Base-by-base conservation (phyloP, 2,797 vertebrate genomes). In the Poecilia wingei region DNA sequence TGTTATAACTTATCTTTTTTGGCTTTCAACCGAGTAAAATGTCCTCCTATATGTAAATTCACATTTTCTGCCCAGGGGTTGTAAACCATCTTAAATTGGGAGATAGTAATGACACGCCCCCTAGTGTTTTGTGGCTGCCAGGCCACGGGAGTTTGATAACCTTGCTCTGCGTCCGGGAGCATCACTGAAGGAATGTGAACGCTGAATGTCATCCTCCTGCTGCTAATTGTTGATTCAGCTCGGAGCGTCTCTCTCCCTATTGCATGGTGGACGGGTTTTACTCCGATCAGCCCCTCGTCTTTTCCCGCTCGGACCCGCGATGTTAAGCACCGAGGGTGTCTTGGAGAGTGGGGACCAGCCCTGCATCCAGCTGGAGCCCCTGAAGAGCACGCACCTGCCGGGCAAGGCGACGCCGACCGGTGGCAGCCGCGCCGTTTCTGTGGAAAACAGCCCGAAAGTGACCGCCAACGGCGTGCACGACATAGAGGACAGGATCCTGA, bases 401-500 rank as follows among this genome's bases (percentile, higher is more conserved):
- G 94, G 91, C 72, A 96, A 94, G 87, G 77, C 91, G 88, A 91
- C 94, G 79, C 89, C 93, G 91, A 89, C 86, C 84, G 84, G 86
- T 41, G 93, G 90, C 88, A 86, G 78, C 83, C 73, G 79, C 86
- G 83, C 80, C 31, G 86, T 59, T 72, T 84, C 86, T 57, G 49
- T 55, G 78, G 91, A 94, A 80, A n/a, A 78, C 80, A 77, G 81
- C 94, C 93, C 96, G 92, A 97, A 97, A 93, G 96, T 97, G 89
- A 96, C 97, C 70, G 96, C 96, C 95, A 99, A 99, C 93, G 98
- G 98, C 76, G 95, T 99, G 93, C 97, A 97, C 92, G 98, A 98
- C 94, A 99, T 99, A 87, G 98, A 99, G 93, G 97, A 99, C 95
- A 94, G 98, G 81, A 99, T 99, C 87, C 93, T 99, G 91, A 96